Evolutionary conservation across 1,140 invertebrate genomes (phyloP), one percentile per base, ranked within the genome.

Genomic region (Bombus polaris): DNA sequence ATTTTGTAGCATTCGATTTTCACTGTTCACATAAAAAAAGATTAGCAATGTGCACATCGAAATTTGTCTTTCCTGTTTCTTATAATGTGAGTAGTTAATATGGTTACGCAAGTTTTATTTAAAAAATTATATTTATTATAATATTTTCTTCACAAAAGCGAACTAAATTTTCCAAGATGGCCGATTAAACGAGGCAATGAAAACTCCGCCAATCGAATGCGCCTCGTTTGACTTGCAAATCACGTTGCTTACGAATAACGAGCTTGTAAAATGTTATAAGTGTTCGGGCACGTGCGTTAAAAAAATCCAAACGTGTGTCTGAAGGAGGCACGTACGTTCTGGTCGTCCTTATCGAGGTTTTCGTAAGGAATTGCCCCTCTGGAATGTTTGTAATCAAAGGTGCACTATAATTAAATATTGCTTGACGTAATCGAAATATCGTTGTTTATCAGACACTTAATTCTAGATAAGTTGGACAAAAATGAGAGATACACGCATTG

Each of bases 201-300:
- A 39, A 66, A 42, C 28, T 76, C 8, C 5, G 1, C 15, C 25
- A 18, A 79, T 79, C 39, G 76, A 70, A 83, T 22, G 44, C 0
- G 22, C 8, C n/a, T 70, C 44, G n/a, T 83, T 83, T 77, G 18
- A 78, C 47, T 84, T 79, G 82, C 65, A 84, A 76, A 84, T 79
- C 25, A n/a, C 1, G 3, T 70, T 37, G 53, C 35, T 73, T 28
- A 15, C 22, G 59, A 59, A 62, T n/a, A 66, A 42, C 18, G 10
- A 47, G 25, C 8, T 47, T 32, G 59, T 53, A 66, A 83, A 83
- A 76, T 83, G 28, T 47, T 37, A 6, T 28, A n/a, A 47, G 15
- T 37, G 32, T 28, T 44, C 35, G 39, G 18, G 35, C 42, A 76
- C 71, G 57, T n/a, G 8, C 25, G 37, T 37, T 18, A 39, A 35